Percentiles rank a stretch among this genome's conserved stretches.
Conservation (phyloP, 2,113 vertebrate genomes). For the Sapayoa aenigma region DNA sequence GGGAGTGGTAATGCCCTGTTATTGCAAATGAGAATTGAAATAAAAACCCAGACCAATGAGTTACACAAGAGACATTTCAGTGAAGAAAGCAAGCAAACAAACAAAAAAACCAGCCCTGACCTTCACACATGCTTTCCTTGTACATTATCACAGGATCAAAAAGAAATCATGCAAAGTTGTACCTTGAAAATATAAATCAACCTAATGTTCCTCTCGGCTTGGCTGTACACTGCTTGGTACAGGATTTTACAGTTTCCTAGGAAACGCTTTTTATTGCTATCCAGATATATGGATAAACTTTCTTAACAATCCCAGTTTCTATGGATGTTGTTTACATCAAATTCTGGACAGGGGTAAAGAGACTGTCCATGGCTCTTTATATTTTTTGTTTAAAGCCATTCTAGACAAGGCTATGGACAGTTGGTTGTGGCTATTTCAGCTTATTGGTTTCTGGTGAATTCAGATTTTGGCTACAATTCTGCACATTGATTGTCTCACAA, state of each 20-base stretch:
- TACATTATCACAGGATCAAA: constrained; percentile 70
- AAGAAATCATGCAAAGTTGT: constrained; percentile 74
- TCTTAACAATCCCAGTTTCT: constrained; percentile 85
- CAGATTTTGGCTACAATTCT: constrained; percentile 67
- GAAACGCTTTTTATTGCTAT: constrained; percentile 94
- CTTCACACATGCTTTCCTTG: constrained; percentile 51
- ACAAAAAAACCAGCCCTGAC: constrained; percentile 28
- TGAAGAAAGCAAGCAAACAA: constrained; percentile 26
- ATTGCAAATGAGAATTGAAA: constrained; percentile 29
- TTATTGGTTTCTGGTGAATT: constrained; percentile 69
- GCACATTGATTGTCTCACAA: constrained; percentile 45
- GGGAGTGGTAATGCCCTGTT: constrained; percentile 27
- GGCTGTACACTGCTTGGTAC: constrained; percentile 88
- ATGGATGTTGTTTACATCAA: constrained; percentile 82
- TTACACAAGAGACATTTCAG: constrained; percentile 60
- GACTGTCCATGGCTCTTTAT: constrained; percentile 74
- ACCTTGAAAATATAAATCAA: constrained; percentile 77
- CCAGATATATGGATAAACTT: constrained; percentile 92
- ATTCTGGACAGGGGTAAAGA: constrained; percentile 80
- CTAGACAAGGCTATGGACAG: constrained; percentile 75
- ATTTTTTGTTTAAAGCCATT: constrained; percentile 80
- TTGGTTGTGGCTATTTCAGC: constrained; percentile 72
- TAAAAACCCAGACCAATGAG: constrained; percentile 62
- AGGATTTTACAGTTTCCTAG: constrained; percentile 96
- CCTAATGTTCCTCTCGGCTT: constrained; percentile 80